Evolutionary conservation across 2,888 invertebrate genomes (phyloP), one percentile per base, ranked within the genome.

Genomic region (Nezara viridula): DNA sequence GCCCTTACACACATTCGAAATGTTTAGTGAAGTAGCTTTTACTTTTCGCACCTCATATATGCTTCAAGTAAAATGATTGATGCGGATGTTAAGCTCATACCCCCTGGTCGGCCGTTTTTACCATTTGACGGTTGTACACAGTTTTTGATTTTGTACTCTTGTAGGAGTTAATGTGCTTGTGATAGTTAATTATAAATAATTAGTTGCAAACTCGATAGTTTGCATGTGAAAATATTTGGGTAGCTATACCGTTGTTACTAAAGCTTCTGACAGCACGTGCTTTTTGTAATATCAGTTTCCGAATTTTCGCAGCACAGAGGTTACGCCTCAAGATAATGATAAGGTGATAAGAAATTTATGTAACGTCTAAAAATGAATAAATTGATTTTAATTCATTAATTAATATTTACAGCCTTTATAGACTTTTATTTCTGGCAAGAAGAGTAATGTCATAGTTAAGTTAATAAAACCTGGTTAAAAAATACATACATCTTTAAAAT

Each of bases 311-410:
- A 19, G 2, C 16, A 73, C 37, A 73, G 66, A 73, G 66, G 66
- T 73, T 73, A 73, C 66, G 66, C 19, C 66, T 73, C 32, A 7
- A 73, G 66, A 73, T 73, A 73, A 37, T 73, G 66, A 73, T 73
- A 73, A 73, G 66, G 66, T 73, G 66, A 73, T 73, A 73, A 73
- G 66, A 21, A 0, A 37, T 73, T 73, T 73, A 73, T 21, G 10
- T 73, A 73, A 73, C 66, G 32, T 73, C 21, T 73, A 37, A 73
- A 37, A 73, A 73, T 19, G 66, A 73, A 73, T 37, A 73, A 37
- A 73, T 37, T 73, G 66, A 73, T 37, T 73, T 73, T 19, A 73
- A 73, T 37, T 73, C 2, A 60, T 73, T 14, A 52, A 66, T 24
- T 19, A 32, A 66, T 24, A 37, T 49, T 10, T 21, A 37, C 16